Base-by-base conservation (phyloP, 1,140 invertebrate genomes). In the Chionoecetes opilio region DNA sequence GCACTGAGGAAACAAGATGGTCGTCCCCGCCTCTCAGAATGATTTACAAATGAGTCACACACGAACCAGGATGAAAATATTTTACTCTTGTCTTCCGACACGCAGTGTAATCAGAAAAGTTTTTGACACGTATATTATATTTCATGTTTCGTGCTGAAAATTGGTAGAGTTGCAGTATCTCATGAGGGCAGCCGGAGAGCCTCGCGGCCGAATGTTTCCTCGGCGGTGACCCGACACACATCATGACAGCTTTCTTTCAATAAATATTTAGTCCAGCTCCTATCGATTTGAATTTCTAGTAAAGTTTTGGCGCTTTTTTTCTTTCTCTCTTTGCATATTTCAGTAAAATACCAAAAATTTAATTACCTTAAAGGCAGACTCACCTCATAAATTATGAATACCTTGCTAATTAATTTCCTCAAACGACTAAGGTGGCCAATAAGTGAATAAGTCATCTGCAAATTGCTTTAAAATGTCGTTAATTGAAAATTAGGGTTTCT, bases 321-420 rank as follows among this genome's bases (percentile, higher is more conserved):
- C n/a, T 46, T n/a, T n/a, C n/a, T n/a, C n/a, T n/a, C n/a, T n/a
- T 75, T 75, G 63, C 8, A 26, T 6, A 26, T 75, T 75, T 75
- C 5, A 75, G n/a, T 6, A n/a, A n/a, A n/a, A 75, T n/a, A 6
- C 1, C n/a, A n/a, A 75, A 75, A 75, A 75, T 75, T 26, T 11
- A 75, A 75, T 75, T 75, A n/a, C 63, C 2, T 5, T 75, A 75
- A 75, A 75, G 6, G 2, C 21, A 26, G 63, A 75, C 63, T 5
- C n/a, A n/a, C 21, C 63, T 75, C n/a, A 26, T 26, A 75, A n/a
- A 75, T 21, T 75, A 75, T 75, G 63, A 75, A 75, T 75, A n/a
- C 63, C 63, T 75, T 75, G 63, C 63, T 75, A 75, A 75, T 75
- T 75, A 75, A 75, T 75, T 75, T 75, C 63, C 63, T 75, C 63